Evolutionary conservation across 2,888 invertebrate species (phyloP), one percentile per base, ranked within the genome.

Genomic region (Cheilosia soror): DNA sequence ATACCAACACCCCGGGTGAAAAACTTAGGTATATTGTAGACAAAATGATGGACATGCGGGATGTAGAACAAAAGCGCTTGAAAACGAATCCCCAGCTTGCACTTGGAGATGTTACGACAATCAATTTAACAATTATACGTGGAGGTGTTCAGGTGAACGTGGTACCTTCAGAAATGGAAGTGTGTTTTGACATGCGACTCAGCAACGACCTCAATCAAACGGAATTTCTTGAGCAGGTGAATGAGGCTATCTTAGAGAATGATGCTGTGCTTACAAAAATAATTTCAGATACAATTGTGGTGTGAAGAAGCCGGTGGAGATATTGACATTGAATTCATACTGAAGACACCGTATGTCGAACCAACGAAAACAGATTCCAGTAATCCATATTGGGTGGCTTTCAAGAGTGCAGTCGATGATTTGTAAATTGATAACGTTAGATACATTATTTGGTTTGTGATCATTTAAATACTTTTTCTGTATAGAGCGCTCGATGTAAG

Each of bases 121-220:
- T 96, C 2, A 97, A 97, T 91, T 91, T 97, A 55, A 97, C 96
- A 2, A 90, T 92, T 87, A 33, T 93, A 4, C 90, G 93, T 93
- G 97, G 97, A 55, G 97, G 97, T 25, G 94, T 96, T 0, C 97
- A 96, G 92, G 91, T 93, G 4, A 97, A 98, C 90, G 96, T 97
- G 0, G 93, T 97, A 3, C 97, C 97, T 0, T 94, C 95, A n/a
- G 93, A 94, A 81, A 90, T 97, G n/a, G 92, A 93, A 1, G 95
- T 93, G 0, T 93, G 93, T 83, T 95, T 96, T 89, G 96, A 95
- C 88, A 91, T 95, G 68, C 93, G 96, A 55, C 95, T 25, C 93
- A 94, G 2, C 93, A 93, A 94, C 20, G 92, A 94, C 83, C 92
- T 94, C 5, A 92, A 94, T 85, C 92, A 93, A 33, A 91, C 91